Percentiles rank a stretch among this genome's conserved stretches.
phyloP scores from a whole-genome alignment of 2,113 vertebrate genomes.

The Macquaria australasica region DNA sequence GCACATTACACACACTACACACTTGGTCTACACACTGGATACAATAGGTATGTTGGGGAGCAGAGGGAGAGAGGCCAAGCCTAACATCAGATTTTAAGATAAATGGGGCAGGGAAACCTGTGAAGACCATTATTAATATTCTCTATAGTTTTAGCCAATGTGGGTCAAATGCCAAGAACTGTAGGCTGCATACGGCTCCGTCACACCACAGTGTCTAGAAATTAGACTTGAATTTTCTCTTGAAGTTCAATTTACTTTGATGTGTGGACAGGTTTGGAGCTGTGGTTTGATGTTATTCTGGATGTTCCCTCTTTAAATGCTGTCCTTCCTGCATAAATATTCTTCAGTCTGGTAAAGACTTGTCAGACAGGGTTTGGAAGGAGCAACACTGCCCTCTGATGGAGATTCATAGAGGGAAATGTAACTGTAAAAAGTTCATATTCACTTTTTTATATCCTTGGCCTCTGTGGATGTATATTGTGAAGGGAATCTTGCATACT shows the following conservation, averaged over 20 bases:
- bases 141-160: background rate
- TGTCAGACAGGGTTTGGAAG: background rate
- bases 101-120: conserved; percentile 26
- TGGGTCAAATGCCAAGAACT: conserved; percentile 29
- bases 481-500: background rate
- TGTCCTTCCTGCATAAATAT: background rate
- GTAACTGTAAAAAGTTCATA: background rate
- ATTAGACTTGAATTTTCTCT: background rate
- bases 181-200: background rate
- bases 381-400: conserved; percentile 55
- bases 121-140: conserved; percentile 14
- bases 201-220: background rate
- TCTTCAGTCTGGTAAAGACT: background rate
- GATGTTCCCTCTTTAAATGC: background rate
- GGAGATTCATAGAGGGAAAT: background rate
- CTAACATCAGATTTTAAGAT: conserved; percentile 19
- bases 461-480: background rate
- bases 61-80: background rate
- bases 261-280: background rate
- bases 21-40: conserved; percentile 55
- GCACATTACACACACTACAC: conserved; percentile 43
- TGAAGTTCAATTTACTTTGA: background rate
- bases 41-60: conserved; percentile 34
- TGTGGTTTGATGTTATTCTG: conserved; percentile 1
- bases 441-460: background rate